These are phyloP conservation scores for Episyrphus balteatus DNA, from an alignment of 1,140 invertebrate genomes.

Conservation along the genomic window DNA sequence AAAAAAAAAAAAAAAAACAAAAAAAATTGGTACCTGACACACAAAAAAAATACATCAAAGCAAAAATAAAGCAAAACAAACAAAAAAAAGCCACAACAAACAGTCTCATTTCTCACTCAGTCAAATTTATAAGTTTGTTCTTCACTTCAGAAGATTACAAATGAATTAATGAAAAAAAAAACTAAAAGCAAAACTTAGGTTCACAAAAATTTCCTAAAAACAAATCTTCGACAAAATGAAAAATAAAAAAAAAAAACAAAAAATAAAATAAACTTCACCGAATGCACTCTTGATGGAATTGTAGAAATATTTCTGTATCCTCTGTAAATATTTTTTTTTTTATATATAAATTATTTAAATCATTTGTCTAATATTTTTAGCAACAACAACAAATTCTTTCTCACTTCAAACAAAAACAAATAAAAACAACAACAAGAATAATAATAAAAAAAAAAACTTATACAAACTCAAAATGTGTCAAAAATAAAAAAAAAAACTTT, in stretches of 20 bases:
- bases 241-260: no score
- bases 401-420: not conserved
- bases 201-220: not conserved
- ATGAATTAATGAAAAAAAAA: not conserved
- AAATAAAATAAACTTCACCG: not conserved
- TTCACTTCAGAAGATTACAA: no score
- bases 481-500: constrained; percentile 1
- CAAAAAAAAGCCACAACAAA: no score
- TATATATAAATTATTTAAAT: no score
- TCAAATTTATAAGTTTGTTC: no score
- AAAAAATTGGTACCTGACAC: no score
- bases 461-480: constrained; percentile 3
- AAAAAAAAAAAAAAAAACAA: no score
- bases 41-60: no score
- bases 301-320: not conserved
- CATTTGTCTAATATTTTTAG: no score
- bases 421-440: not conserved
- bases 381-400: not conserved
- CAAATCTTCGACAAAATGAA: not conserved
- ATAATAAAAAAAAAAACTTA: not conserved
- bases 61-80: no score
- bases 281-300: not conserved
- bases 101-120: no score
- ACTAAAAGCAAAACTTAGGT: not conserved
- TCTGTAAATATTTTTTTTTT: no score